These are phyloP conservation scores for Clarias platycephalus DNA, from an alignment of 2,797 vertebrate species.

Conservation along the genomic window DNA sequence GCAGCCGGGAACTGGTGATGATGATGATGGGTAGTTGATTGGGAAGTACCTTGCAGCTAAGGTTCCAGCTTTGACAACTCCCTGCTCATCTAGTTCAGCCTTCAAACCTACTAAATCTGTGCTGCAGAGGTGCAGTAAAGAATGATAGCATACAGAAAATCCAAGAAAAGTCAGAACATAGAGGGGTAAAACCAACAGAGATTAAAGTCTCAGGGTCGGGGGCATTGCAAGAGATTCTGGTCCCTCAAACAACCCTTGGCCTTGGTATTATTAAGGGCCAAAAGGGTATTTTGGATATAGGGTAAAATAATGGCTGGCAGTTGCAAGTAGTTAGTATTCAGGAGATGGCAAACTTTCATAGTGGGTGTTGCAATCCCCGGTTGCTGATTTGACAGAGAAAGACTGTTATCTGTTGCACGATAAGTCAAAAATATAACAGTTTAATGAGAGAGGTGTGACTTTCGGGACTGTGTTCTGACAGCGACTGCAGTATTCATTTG, in stretches of 20 bases:
- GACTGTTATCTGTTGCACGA: slow-evolving; percentile 2
- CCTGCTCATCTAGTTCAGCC: not conserved
- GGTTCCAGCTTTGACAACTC: not conserved
- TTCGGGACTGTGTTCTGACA: slow-evolving; percentile 24
- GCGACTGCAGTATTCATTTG: not conserved
- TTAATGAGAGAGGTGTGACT: slow-evolving; percentile 45
- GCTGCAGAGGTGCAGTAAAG: not conserved
- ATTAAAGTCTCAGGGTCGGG: not conserved
- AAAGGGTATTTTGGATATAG: not conserved
- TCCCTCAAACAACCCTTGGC: too few species aligned
- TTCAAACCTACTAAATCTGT: not conserved
- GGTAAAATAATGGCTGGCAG: not conserved
- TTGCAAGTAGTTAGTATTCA: not conserved
- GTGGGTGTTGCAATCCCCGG: not conserved
- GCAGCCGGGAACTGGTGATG: not conserved
- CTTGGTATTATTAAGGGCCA: too few species aligned
- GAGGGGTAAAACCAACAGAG: not conserved
- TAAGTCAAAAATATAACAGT: slow-evolving; percentile 9
- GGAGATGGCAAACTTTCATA: not conserved
- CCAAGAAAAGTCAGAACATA: not conserved
- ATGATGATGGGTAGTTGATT: not conserved
- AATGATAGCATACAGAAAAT: not conserved
- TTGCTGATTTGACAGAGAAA: slow-evolving; percentile 10
- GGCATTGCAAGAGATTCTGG: too few species aligned
- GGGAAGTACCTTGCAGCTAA: not conserved